Base-by-base conservation (phyloP, 2,888 invertebrate genomes). In the Rhagium mordax region DNA sequence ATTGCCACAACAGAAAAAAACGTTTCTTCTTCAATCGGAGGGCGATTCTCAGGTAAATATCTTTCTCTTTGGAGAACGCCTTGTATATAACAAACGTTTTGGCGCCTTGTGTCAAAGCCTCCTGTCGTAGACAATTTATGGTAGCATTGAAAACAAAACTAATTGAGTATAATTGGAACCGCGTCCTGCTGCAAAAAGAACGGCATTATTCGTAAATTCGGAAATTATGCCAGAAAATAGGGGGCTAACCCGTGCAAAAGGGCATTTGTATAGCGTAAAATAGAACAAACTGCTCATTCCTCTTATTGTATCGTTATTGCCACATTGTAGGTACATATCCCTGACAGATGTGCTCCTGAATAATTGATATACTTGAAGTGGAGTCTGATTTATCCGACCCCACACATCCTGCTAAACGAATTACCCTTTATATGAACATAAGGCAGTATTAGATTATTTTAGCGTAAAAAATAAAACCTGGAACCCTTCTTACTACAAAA, bases 281-380 rank as follows among this genome's bases (percentile, higher is more conserved):
- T 78, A 75, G 76, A 71, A 79, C 78, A 79, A 81, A 81, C 79
- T 81, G 81, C 77, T 79, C 79, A 78, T 80, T 82, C 79, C 79
- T 75, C 77, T 80, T 77, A 81, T 83, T 83, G 80, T 80, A 75
- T 81, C 74, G 77, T 76, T 78, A 78, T 78, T 76, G 76, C 78
- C 76, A 69, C 76, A 79, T 81, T 80, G 79, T 79, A 71, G 76
- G 72, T 79, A 79, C 79, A 84, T 85, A 84, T 85, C 83, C 81
- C 81, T 82, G 85, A 85, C 87, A 87, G 86, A 86, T 87, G 87
- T 83, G 85, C 78, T 79, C 70, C 78, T 86, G 85, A 85, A 86
- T 87, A 86, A 87, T 87, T 87, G 87, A 85, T 86, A 82, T 79
- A 82, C 81, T 82, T 82, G 82, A 84, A 85, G 85, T 84, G 83